Evolutionary conservation across 2,888 invertebrate genomes (phyloP).

Genomic region (Scaptomyza polygonia): DNA sequence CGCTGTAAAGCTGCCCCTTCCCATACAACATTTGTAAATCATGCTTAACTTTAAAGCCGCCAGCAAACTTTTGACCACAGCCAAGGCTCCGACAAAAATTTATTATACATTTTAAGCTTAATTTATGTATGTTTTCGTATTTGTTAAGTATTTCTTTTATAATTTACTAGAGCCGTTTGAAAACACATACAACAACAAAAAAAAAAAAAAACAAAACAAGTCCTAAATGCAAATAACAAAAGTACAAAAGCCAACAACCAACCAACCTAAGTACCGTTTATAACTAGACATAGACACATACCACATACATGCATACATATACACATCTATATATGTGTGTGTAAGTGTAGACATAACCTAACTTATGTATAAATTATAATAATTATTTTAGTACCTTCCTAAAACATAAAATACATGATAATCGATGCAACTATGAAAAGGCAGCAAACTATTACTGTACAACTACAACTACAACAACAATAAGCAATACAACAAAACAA

Average conservation of each 20-base stretch:
- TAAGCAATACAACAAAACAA: slow-evolving; percentile 59
- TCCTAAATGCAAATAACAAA: slow-evolving; percentile 78
- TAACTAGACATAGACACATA: slow-evolving; percentile 56
- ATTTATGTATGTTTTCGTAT: slow-evolving; percentile 63
- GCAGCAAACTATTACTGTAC: slow-evolving; percentile 37
- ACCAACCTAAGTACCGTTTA: slow-evolving; percentile 76
- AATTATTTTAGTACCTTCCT: slow-evolving; percentile 65
- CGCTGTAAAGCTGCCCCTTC: slow-evolving; percentile 9
- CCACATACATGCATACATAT: slow-evolving; percentile 26
- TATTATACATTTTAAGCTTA: slow-evolving; percentile 31
- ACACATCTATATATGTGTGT: neutral
- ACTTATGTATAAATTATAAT: slow-evolving; percentile 52
- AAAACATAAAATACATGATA: slow-evolving; percentile 36
- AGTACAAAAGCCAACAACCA: slow-evolving; percentile 80
- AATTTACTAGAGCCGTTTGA: slow-evolving; percentile 57
- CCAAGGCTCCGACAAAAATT: slow-evolving; percentile 52
- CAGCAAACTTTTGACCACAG: slow-evolving; percentile 55
- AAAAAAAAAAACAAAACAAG: slow-evolving; percentile 58
- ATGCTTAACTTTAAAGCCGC: slow-evolving; percentile 42
- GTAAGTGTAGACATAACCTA: slow-evolving; percentile 42
- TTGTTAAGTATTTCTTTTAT: slow-evolving; percentile 73
- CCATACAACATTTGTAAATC: slow-evolving; percentile 38
- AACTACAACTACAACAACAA: slow-evolving; percentile 30
- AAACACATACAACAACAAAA: slow-evolving; percentile 25
- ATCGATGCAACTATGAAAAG: slow-evolving; percentile 34